Base-by-base conservation (phyloP, 2,113 vertebrate species). In the Psilopsiagon aymara region DNA sequence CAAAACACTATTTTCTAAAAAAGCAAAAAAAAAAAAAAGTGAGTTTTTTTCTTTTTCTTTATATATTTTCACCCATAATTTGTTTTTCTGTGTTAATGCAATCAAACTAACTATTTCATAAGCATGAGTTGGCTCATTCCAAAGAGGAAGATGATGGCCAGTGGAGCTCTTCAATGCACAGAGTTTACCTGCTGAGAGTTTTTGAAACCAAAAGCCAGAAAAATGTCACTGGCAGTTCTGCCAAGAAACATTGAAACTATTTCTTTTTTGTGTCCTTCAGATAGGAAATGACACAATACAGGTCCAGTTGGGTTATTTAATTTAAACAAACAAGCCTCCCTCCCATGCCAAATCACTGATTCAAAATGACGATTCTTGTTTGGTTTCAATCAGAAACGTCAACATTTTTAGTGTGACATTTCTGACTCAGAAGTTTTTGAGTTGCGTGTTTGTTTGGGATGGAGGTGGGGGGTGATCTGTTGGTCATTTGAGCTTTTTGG, bases 331-430 rank as follows among this genome's bases (percentile, higher is more conserved):
- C 69, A 91, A 87, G 51, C 47, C 35, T 73, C n/a, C 23, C 24
- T 80, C 77, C 77, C 33, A 10, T 35, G 52, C 94, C 94, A 87
- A 79, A 75, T 77, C 1, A 1, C 57, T 82, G 73, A 97, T 89
- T 84, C 2, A 1, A 94, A 89, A 92, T 33, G 86, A 89, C 93
- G 94, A 49, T 68, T 70, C 53, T 24, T 83, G 25, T 59, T 97
- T 89, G 77, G 69, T 92, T 97, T 92, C 91, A 60, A 47, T 92
- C 88, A 91, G 81, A 95, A 92, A 84, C 10, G 24, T 75, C 91
- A 76, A 75, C 28, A 31, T 71, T 86, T 92, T 68, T 75, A 82
- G 44, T 7, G 73, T 68, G 73, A 84, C 57, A 75, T 89, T 91
- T 94, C 70, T 2, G 0, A 91, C 44, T 55, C 1, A 7, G 18